phyloP scores from a whole-genome alignment of 2,888 invertebrate species.

The Limnephilus rhombicus region DNA sequence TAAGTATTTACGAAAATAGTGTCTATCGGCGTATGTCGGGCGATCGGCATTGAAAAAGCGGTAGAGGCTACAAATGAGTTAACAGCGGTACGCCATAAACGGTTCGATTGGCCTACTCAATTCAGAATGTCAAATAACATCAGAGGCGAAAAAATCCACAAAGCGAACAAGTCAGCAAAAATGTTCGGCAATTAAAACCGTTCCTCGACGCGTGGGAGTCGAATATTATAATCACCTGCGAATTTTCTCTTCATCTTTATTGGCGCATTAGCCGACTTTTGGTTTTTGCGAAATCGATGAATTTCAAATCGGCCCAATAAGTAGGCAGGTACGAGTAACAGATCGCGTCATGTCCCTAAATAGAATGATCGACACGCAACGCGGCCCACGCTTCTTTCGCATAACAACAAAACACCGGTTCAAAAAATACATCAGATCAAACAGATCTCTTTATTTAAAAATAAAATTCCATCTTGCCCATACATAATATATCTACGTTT shows the following conservation, averaged over 20 bases:
- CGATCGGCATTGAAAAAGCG: too few relatives aligned
- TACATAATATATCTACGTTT: too few relatives aligned
- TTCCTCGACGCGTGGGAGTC: neutral
- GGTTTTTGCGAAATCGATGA: neutral
- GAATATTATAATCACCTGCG: neutral
- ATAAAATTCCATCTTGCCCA: too few relatives aligned
- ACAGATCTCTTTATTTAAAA: neutral
- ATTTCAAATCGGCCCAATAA: neutral
- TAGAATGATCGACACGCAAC: neutral
- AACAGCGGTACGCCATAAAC: neutral
- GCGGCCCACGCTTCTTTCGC: neutral
- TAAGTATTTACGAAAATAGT: too few relatives aligned
- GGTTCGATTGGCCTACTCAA: neutral
- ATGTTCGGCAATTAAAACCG: neutral
- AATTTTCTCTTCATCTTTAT: slow-evolving; percentile 7
- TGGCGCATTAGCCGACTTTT: neutral
- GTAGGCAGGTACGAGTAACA: neutral
- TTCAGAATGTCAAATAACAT: too few relatives aligned
- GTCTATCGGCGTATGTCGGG: too few relatives aligned
- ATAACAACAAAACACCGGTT: neutral
- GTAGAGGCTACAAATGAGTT: too few relatives aligned
- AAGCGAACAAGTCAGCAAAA: neutral
- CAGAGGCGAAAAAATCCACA: too few relatives aligned
- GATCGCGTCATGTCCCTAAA: neutral
- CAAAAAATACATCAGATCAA: neutral